Evolutionary conservation across 2,113 vertebrate species (phyloP).

Genomic region (Saccopteryx leptura): DNA sequence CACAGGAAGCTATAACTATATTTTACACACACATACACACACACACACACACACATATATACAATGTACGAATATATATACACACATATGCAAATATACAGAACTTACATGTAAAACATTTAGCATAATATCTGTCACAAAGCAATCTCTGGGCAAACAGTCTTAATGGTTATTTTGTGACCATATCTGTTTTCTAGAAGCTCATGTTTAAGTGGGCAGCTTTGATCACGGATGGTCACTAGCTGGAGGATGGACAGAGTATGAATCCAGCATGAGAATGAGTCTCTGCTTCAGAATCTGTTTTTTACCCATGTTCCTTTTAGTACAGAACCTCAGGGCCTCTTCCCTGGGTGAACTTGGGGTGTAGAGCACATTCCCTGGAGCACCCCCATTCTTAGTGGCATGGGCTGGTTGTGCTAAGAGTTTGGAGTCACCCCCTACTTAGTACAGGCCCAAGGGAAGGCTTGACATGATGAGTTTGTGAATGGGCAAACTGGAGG

Average conservation of each 20-base stretch:
- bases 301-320: neutral
- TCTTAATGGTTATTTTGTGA: neutral
- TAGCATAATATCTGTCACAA: neutral
- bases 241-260: accelerated
- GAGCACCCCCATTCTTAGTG: neutral
- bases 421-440: neutral
- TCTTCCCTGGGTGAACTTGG: accelerated
- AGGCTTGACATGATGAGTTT: neutral
- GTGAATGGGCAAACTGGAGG: neutral
- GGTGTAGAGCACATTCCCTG: neutral
- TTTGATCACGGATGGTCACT: neutral
- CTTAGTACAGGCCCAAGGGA: neutral
- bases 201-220: neutral
- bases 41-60: accelerated
- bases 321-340: too few relatives aligned
- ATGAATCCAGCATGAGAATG: accelerated
- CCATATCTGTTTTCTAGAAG: neutral
- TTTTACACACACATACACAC: neutral
- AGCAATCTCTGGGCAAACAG: neutral
- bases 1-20: too few relatives aligned
- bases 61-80: neutral
- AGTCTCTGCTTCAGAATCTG: accelerated
- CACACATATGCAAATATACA: neutral
- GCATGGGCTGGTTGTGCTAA: neutral
- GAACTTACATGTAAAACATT: neutral